Percentiles rank a stretch among this genome's conserved stretches.
Conservation (phyloP, 2,113 vertebrate genomes). For the Clarias batrachus region DNA sequence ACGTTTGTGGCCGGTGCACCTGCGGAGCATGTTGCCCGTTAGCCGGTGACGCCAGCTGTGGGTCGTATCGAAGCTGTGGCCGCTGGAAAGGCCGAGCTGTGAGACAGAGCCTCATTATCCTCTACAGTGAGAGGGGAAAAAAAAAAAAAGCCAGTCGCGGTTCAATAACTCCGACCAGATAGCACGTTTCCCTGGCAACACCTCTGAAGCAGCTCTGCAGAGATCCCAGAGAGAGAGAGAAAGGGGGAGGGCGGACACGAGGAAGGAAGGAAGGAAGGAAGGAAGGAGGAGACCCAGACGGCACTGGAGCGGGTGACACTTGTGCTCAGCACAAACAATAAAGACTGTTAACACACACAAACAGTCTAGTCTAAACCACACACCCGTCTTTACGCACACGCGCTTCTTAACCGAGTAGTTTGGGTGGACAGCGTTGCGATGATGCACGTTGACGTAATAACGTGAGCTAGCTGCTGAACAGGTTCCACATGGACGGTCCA, state of each 20-base stretch:
- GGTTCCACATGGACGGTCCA: not conserved
- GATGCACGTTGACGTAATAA: not conserved
- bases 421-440: not conserved
- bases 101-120: slow-evolving; percentile 97
- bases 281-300: slow-evolving; percentile 17
- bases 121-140: slow-evolving; percentile 77
- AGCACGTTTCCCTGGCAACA: slow-evolving; percentile 93
- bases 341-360: slow-evolving; percentile 6
- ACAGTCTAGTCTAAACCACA: not conserved
- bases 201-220: slow-evolving; percentile 71
- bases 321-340: slow-evolving; percentile 15
- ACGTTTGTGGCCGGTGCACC: slow-evolving; percentile 6
- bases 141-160: slow-evolving; percentile 82
- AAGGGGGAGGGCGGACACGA: slow-evolving; percentile 26
- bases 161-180: slow-evolving; percentile 99
- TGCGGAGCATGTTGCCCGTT: slow-evolving; percentile 8
- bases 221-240: slow-evolving; percentile 59
- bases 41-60: slow-evolving; percentile 77
- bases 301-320: slow-evolving; percentile 24
- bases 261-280: slow-evolving; percentile 14
- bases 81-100: slow-evolving; percentile 89
- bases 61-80: slow-evolving; percentile 87
- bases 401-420: not conserved
- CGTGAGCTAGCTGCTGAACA: not conserved
- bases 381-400: slow-evolving; percentile 19